These are phyloP conservation scores for Carabus problematicus DNA, from an alignment of 2,888 invertebrate species.

Conservation along the genomic window DNA sequence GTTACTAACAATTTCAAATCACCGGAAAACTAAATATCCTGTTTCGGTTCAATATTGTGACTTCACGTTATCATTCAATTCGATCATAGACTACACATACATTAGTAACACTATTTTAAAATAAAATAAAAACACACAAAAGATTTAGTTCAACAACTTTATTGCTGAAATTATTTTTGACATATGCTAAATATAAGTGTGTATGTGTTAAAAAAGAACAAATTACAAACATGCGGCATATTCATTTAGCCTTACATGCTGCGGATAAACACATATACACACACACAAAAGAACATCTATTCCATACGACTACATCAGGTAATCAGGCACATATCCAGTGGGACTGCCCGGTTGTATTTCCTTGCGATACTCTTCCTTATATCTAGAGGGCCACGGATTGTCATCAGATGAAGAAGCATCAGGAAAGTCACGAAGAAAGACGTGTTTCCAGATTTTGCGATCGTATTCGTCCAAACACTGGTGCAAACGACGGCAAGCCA, in stretches of 20 bases:
- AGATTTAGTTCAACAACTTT: too few relatives aligned
- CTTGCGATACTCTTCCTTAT: slow-evolving; percentile 15
- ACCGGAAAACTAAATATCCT: slow-evolving; percentile 44
- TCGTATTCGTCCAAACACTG: slow-evolving; percentile 21
- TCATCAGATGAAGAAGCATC: not conserved
- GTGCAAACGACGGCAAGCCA: slow-evolving; percentile 18
- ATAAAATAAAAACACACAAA: too few relatives aligned
- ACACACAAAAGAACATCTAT: not conserved
- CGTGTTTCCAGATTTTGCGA: slow-evolving; percentile 29
- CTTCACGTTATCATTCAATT: not conserved
- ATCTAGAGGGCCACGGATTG: slow-evolving; percentile 16
- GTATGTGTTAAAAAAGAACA: too few relatives aligned
- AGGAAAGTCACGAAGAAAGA: slow-evolving; percentile 33
- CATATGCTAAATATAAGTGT: too few relatives aligned
- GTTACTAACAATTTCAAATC: slow-evolving; percentile 4
- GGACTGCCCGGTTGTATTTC: not conserved
- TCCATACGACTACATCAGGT: slow-evolving; percentile 2
- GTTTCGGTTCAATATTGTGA: not conserved
- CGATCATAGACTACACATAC: not conserved
- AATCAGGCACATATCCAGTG: not conserved
- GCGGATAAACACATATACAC: not conserved
- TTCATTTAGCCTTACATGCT: slow-evolving; percentile 5
- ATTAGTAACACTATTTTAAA: not conserved
- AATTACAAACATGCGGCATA: not conserved
- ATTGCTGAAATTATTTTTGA: too few relatives aligned